Base-by-base conservation (phyloP, 2,113 vertebrate species). In the Hippocampus abdominalis region DNA sequence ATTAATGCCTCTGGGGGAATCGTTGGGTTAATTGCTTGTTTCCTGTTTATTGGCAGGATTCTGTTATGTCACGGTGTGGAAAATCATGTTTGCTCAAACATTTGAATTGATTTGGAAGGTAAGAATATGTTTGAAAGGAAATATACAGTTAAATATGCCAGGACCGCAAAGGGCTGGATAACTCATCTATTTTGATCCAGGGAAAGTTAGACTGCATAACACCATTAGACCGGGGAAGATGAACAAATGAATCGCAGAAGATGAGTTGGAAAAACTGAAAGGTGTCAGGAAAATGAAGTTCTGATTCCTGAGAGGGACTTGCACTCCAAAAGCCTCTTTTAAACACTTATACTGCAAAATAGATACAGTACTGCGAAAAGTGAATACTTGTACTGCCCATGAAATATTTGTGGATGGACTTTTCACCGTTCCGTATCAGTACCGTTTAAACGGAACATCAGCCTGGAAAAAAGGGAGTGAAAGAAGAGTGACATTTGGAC, bases 1-100 rank as follows among this genome's bases (percentile, higher is more conserved):
- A 73, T 79, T 76, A 78, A 29, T 79, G 86, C 79, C 80, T 82
- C 74, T 73, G 67, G 80, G 84, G 82, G 79, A 78, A 81, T 77
- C 59, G 77, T 53, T 73, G 83, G 88, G 86, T 89, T 91, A 89
- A 91, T 91, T 86, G 87, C 77, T 81, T 79, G 73, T 81, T 84
- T 82, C 18, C 23, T 79, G 81, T 84, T 85, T 77, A 71, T 59
- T 75, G 72, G 77, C 63, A 46, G n/a, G 62, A 21, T 44, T 63
- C 36, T n/a, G 62, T 44, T 25, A 40, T 44, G n/a, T 44, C 62
- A 25, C 46, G 21, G 1, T 15, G 40, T 51, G 66, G 69, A 57
- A 68, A 69, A 75, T 71, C 32, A 25, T 51, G 0, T n/a, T n/a
- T 64, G n/a, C 23, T 15, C n/a, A 64, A 64, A 64, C 40, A 10